phyloP scores from a whole-genome alignment of 2,113 vertebrate species.

The Urocolius indicus region DNA sequence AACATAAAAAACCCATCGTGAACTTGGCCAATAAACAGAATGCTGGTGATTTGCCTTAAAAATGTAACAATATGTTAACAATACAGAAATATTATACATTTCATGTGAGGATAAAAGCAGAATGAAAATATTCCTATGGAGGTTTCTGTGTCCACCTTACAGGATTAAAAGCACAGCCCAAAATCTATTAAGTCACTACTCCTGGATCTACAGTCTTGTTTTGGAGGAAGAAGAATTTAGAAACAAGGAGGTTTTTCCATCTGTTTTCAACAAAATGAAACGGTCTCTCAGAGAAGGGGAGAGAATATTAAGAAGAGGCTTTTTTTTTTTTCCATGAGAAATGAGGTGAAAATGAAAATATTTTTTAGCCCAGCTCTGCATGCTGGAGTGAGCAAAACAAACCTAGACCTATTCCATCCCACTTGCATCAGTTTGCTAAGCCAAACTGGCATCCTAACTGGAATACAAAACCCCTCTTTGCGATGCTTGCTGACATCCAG shows the following conservation, averaged over 20 bases:
- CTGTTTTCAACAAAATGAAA: not conserved
- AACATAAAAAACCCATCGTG: not conserved
- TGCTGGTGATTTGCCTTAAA: not conserved
- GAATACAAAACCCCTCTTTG: not conserved
- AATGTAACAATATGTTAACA: not conserved
- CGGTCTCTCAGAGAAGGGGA: not conserved
- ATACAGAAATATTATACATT: not conserved
- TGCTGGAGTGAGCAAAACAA: not conserved
- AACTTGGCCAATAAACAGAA: not conserved
- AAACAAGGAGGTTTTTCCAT: not conserved
- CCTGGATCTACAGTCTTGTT: not conserved
- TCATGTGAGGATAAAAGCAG: not conserved
- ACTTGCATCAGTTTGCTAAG: not conserved
- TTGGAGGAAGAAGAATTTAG: not conserved
- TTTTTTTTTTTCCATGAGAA: slow-evolving; percentile 2
- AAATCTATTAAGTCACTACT: not conserved
- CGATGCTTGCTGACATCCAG: slow-evolving; percentile 19
- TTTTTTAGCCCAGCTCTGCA: not conserved
- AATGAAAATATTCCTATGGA: not conserved
- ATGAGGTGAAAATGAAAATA: not conserved
- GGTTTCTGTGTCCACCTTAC: not conserved
- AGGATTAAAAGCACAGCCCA: accelerated
- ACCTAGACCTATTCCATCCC: not conserved
- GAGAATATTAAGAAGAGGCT: not conserved
- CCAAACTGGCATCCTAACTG: not conserved